Percentiles rank a stretch among this genome's conserved stretches.
Evolutionary conservation across 2,113 vertebrate species (phyloP).

Genomic region (Ranitomeya imitator): DNA sequence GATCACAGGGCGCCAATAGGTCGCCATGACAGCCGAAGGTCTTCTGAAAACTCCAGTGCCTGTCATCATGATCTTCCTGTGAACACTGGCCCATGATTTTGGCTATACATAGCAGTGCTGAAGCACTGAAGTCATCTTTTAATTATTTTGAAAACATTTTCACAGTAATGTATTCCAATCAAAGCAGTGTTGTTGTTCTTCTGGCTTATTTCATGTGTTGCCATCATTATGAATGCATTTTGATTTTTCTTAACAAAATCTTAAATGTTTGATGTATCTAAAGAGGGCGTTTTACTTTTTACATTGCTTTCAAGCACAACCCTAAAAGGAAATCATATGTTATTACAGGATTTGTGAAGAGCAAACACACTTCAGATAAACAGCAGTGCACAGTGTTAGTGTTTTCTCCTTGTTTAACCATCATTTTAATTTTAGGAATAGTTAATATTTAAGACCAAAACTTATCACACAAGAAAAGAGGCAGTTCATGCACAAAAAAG

Average conservation of each 20-base stretch:
- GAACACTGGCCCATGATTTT: too few relatives aligned
- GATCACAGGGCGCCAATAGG: too few relatives aligned
- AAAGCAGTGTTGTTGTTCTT: not conserved
- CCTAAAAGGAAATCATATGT: not conserved
- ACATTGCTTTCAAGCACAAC: not conserved
- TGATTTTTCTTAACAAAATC: slow-evolving; percentile 13
- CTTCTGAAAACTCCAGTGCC: too few relatives aligned
- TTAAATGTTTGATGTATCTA: not conserved
- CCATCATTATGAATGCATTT: not conserved
- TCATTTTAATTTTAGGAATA: not conserved
- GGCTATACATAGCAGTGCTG: too few relatives aligned
- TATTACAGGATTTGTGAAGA: not conserved
- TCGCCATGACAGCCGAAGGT: too few relatives aligned
- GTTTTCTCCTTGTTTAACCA: not conserved
- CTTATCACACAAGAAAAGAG: too few relatives aligned
- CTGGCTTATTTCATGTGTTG: not conserved
- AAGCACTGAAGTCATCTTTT: not conserved
- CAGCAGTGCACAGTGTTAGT: not conserved
- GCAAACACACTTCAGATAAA: not conserved
- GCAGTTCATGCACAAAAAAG: too few relatives aligned
- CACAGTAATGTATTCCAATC: not conserved
- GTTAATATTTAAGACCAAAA: too few relatives aligned
- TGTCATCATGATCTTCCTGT: too few relatives aligned
- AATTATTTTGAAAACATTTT: not conserved
- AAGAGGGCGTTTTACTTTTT: not conserved